Percentiles rank a stretch among this genome's conserved stretches.
These are phyloP conservation scores for Elanoides forficatus DNA, from an alignment of 2,113 vertebrate genomes.

Conservation along the genomic window DNA sequence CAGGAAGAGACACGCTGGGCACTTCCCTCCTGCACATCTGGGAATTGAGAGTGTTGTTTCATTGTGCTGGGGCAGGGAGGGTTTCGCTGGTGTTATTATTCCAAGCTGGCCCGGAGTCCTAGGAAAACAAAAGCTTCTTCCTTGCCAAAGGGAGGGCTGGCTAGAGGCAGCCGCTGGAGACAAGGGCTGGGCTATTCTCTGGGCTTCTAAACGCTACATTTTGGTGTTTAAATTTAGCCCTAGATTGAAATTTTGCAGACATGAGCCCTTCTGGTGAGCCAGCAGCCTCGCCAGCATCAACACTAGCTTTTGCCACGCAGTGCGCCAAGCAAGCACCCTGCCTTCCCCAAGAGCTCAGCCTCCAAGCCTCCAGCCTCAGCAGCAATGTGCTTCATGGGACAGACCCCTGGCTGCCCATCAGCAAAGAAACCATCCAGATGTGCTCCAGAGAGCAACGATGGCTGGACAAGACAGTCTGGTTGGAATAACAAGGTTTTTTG, in stretches of 20 bases:
- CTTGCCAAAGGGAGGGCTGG: constrained; percentile 36
- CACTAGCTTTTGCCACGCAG: not conserved
- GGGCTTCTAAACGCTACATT: not conserved
- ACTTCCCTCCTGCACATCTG: constrained; percentile 4
- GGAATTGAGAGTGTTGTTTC: not conserved
- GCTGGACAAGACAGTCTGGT: not conserved
- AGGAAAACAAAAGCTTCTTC: constrained; percentile 45
- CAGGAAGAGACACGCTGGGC: not conserved
- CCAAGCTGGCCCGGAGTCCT: not conserved
- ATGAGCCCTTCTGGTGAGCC: not conserved
- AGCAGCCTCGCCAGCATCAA: not conserved
- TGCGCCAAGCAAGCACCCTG: not conserved
- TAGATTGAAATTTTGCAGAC: not conserved
- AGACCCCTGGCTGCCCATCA: not conserved
- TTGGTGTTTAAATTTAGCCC: constrained; percentile 39
- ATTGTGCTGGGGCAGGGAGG: not conserved
- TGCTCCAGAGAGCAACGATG: accelerated
- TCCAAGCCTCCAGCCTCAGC: not conserved
- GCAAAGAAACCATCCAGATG: not conserved
- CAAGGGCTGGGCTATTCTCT: not conserved
- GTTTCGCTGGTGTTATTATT: not conserved
- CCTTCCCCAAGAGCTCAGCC: not conserved
- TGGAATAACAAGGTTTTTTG: not conserved
- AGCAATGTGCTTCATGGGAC: not conserved
- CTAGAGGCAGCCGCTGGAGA: not conserved